Base-by-base conservation (phyloP, 1,140 invertebrate species). In the Meteorus sp. region DNA sequence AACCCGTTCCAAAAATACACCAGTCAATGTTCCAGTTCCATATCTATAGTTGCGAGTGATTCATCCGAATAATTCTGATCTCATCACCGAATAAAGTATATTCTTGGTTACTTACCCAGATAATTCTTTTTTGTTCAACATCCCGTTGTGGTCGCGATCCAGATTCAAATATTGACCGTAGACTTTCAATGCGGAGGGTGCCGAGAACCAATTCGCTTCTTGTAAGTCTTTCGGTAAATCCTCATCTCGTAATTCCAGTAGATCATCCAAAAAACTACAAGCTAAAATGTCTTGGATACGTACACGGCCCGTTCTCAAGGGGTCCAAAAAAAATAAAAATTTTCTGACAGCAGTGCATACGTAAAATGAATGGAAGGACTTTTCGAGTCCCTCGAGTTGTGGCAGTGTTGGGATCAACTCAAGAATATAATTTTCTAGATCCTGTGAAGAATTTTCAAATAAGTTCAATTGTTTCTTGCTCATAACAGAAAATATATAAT, bases 251-350 rank as follows among this genome's bases (percentile, higher is more conserved):
- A 96, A 76, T 83, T 92, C 74, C 13, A 97, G 76, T 33, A 99
- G 79, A 79, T 98, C 93, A 80, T 97, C 93, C 0, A 98, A 76
- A 77, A 98, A 93, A 47, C 92, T 92, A 63, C 92, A 95, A 1
- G 91, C 89, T 13, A 98, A 78, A 62, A 98, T 92, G 74, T 97
- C 94, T 56, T 91, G 84, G 65, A 99, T 98, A 66, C 91, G 85
- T 39, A 99, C 90, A 70, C 89, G 85, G 1, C 93, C 93, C 0
- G 92, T 93, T 67, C 90, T 83, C 43, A 95, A 74, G 0, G 92
- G 92, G 80, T 98, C 95, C 1, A 98, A 77, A 70, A 97, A 98
- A 76, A 98, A 98, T 62, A 97, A 87, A 75, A 98, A 97, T 71
- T 97, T 97, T 61, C 95, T 84, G 0, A 95, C 93, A 15, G 93